Percentiles rank a stretch among this genome's conserved stretches.
phyloP scores from a whole-genome alignment of 1,140 invertebrate genomes.

The Diabrotica virgifera region DNA sequence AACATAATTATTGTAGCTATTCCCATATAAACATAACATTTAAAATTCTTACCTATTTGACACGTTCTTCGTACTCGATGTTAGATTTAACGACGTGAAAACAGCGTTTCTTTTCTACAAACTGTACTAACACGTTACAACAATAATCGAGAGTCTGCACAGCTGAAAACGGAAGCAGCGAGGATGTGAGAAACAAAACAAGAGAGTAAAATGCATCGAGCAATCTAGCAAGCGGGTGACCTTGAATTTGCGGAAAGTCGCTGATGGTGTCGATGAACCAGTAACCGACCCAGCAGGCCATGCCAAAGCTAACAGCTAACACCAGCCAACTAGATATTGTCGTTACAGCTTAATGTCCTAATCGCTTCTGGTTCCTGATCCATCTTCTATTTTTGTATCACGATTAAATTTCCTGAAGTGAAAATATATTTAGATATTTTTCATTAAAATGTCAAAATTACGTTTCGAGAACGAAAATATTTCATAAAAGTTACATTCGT shows the following conservation, averaged over 20 bases:
- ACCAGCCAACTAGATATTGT: conserved; percentile 2
- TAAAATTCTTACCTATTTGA: too few relatives aligned
- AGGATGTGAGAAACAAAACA: background rate
- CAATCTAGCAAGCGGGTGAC: conserved; percentile 13
- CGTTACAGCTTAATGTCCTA: background rate
- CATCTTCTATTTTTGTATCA: background rate
- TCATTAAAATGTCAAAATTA: too few relatives aligned
- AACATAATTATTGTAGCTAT: too few relatives aligned
- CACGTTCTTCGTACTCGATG: too few relatives aligned
- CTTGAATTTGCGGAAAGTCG: conserved; percentile 19
- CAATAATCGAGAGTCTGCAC: too few relatives aligned
- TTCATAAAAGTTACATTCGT: too few relatives aligned
- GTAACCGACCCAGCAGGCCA: conserved; percentile 13
- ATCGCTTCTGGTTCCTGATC: background rate
- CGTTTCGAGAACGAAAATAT: too few relatives aligned
- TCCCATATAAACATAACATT: too few relatives aligned
- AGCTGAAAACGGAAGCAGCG: conserved; percentile 10
- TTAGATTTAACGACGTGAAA: too few relatives aligned
- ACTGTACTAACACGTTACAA: too few relatives aligned
- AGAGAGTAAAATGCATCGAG: conserved; percentile 5
- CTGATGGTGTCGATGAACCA: conserved; percentile 12
- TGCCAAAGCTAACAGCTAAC: conserved; percentile 1
- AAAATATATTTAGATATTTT: too few relatives aligned
- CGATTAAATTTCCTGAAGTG: background rate
- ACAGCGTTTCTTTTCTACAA: too few relatives aligned